These are phyloP conservation scores for Silurus lanzhouensis DNA, from an alignment of 2,797 vertebrate species.

Conservation along the genomic window DNA sequence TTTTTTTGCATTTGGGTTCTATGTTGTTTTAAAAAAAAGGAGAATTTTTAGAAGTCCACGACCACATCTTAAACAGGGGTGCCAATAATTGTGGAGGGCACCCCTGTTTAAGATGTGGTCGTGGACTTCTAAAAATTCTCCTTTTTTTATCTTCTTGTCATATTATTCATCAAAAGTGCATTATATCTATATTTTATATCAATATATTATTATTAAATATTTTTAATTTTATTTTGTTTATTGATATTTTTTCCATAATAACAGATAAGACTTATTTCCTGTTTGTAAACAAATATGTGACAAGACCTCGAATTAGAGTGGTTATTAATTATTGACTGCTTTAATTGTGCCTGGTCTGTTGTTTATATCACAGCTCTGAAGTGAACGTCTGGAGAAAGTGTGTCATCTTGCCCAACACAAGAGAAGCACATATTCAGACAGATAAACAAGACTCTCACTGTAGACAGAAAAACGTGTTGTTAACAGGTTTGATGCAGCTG, in stretches of 20 bases:
- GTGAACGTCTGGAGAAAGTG: not conserved
- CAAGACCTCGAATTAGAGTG: not conserved
- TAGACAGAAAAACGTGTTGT: not conserved
- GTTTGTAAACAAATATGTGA: not conserved
- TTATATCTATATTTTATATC: not conserved
- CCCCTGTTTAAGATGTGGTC: too few relatives aligned
- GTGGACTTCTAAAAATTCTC: too few relatives aligned
- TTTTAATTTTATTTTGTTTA: too few relatives aligned
- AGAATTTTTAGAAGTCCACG: too few relatives aligned
- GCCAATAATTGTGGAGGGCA: too few relatives aligned
- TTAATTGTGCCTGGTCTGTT: constrained; percentile 25
- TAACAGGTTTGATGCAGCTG: not conserved
- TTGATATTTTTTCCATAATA: not conserved
- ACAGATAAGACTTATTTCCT: not conserved
- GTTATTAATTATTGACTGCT: not conserved
- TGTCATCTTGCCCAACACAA: not conserved
- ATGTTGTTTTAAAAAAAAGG: too few relatives aligned
- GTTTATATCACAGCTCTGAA: constrained; percentile 14
- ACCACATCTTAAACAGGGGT: too few relatives aligned
- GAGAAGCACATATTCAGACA: not conserved
- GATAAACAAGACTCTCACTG: not conserved
- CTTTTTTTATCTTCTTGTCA: too few relatives aligned
- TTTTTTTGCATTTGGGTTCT: too few relatives aligned
- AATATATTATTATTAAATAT: too few relatives aligned
- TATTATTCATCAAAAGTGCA: too few relatives aligned